Base-by-base conservation (phyloP, 2,888 invertebrate species). In the Scaptomyza parva region DNA sequence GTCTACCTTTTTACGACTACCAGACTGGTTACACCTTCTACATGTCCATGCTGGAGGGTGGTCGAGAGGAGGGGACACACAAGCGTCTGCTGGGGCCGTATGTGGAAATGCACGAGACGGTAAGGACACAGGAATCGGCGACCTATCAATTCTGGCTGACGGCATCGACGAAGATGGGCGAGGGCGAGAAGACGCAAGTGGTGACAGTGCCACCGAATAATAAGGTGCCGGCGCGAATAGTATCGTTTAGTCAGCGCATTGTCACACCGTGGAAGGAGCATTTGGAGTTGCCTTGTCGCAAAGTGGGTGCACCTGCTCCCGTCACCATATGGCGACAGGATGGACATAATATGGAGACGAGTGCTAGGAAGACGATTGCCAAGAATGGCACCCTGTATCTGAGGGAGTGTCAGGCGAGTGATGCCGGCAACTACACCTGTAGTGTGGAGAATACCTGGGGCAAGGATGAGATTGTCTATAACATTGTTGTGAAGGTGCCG, bases 351-450 rank as follows among this genome's bases (percentile, higher is more conserved):
- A 92, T 97, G 76, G 96, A 96, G 88, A 94, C 95, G 1, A 95
- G 94, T 30, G 91, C 95, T 45, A 91, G 95, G 67, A 93, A 95
- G 90, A 94, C 95, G 70, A 93, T 96, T 62, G 93, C 94, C 58
- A 92, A 92, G 81, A 94, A 96, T 82, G 96, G 96, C 0, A 95
- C 96, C 1, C 92, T 97, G 22, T 93, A 95, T 50, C 95, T 97
- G 70, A 94, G 95, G 90, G 96, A 95, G 73, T 92, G 90, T 33
- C 96, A 96, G 89, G 95, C 95, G 76, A 94, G 94, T 20, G 97
- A 98, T 91, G 96, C 96, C 78, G 97, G 97, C 12, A 97, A 97
- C 92, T 98, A 97, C 91, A 96, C 97, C 0, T 98, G 98, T 89
- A 93, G 93, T 33, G 97, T 97, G 0, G 96, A 96, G 88, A 98